A percentile compares a stretch with the other conserved stretches of the same genome.
Conservation (phyloP, 1,140 invertebrate genomes). For the Drosophila baimaii region DNA sequence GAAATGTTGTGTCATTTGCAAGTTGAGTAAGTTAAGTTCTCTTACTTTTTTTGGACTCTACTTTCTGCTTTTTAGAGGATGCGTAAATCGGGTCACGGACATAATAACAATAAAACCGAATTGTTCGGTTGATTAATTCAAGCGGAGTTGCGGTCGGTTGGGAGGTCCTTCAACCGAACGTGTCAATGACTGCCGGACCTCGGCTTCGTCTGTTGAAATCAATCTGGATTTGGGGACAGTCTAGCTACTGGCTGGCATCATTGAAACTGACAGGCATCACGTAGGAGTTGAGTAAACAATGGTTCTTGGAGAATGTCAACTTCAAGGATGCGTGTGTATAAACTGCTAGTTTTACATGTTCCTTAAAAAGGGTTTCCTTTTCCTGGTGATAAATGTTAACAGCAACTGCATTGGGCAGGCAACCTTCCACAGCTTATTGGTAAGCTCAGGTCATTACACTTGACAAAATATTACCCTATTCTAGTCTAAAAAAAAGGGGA, state of each 20-base stretch:
- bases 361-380: constrained; percentile 5
- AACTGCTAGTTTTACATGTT: constrained; percentile 31
- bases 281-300: constrained; percentile 33
- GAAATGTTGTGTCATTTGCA: constrained; percentile 64
- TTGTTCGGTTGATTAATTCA: constrained; percentile 49
- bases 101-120: constrained; percentile 44
- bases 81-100: constrained; percentile 59
- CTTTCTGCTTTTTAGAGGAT: constrained; percentile 26
- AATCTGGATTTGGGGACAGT: constrained; percentile 48
- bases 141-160: constrained; percentile 28
- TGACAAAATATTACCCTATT: too few relatives aligned
- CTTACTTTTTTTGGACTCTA: not conserved
- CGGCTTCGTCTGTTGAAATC: constrained; percentile 47
- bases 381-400: constrained; percentile 23
- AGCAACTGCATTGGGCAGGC: constrained; percentile 13
- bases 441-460: constrained; percentile 25
- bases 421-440: constrained; percentile 4
- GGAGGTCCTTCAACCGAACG: constrained; percentile 38
- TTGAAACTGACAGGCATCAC: constrained; percentile 21
- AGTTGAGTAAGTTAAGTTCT: constrained; percentile 47
- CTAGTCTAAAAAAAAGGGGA: too few relatives aligned
- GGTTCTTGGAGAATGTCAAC: constrained; percentile 6
- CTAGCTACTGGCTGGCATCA: constrained; percentile 1
- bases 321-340: constrained; percentile 15
- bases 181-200: constrained; percentile 54